These are phyloP conservation scores for Nothocercus julius DNA, from an alignment of 2,113 vertebrate species.

Conservation along the genomic window DNA sequence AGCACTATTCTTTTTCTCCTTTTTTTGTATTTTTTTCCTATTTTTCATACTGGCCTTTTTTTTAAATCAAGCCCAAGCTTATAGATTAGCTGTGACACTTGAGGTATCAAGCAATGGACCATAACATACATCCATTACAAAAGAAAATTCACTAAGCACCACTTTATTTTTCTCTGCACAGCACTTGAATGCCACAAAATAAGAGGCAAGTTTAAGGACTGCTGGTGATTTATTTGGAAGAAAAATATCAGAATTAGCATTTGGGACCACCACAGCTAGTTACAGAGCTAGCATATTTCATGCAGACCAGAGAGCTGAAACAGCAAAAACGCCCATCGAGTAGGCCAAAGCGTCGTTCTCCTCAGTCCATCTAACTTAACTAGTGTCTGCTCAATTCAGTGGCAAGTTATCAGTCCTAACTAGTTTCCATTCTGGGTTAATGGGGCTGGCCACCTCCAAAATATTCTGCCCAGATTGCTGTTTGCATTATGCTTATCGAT, in stretches of 20 bases:
- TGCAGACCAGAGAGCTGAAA: neutral
- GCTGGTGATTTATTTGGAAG: conserved; percentile 23
- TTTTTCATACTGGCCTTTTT: conserved; percentile 26
- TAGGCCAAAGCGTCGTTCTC: neutral
- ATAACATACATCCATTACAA: neutral
- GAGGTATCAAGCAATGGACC: conserved; percentile 10
- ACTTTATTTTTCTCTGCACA: conserved; percentile 19
- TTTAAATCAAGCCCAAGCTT: neutral
- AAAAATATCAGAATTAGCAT: conserved; percentile 54
- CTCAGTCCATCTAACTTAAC: neutral
- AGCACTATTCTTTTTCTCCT: neutral
- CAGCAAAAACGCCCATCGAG: conserved; percentile 10
- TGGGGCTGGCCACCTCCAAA: neutral
- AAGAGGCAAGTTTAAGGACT: conserved; percentile 33
- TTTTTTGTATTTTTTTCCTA: neutral
- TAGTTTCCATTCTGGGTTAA: neutral
- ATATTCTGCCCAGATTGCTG: neutral
- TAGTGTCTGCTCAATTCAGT: neutral
- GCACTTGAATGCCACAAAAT: neutral
- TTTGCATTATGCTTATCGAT: neutral
- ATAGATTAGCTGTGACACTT: conserved; percentile 17
- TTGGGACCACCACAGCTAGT: neutral
- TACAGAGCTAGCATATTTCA: neutral
- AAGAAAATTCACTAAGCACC: conserved; percentile 17
- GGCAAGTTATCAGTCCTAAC: neutral